These are phyloP conservation scores for Gobius niger DNA, from an alignment of 2,113 vertebrate genomes.

Conservation along the genomic window DNA sequence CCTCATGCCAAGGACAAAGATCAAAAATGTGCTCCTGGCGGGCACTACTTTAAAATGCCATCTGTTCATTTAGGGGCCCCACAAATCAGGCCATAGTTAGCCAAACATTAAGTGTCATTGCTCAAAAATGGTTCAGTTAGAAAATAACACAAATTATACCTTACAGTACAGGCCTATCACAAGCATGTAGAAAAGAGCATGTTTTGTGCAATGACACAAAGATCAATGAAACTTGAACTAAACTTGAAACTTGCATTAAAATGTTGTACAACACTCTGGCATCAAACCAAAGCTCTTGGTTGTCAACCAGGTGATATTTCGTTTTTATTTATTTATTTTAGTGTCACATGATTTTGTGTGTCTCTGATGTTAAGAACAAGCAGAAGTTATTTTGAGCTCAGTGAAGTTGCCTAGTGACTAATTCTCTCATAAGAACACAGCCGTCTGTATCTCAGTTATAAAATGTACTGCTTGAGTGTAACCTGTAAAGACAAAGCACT, in stretches of 20 bases:
- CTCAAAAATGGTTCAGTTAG: background rate
- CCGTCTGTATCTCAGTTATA: slow-evolving; percentile 23
- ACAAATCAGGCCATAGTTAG: background rate
- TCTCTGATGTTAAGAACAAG: slow-evolving; percentile 12
- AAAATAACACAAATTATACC: background rate
- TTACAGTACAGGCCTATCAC: background rate
- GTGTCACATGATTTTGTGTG: background rate
- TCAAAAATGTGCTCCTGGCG: slow-evolving; percentile 38
- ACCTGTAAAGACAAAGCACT: background rate
- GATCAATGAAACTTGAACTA: background rate
- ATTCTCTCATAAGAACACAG: slow-evolving; percentile 25
- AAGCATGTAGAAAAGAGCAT: background rate
- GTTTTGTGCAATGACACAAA: background rate
- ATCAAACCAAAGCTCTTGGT: background rate
- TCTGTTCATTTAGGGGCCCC: slow-evolving; percentile 16
- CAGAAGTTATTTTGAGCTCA: slow-evolving; percentile 19
- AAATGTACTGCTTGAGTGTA: background rate
- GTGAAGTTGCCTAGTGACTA: slow-evolving; percentile 37
- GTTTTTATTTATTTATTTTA: background rate
- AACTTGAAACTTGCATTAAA: background rate
- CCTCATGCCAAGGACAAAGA: slow-evolving; percentile 44
- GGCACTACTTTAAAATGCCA: slow-evolving; percentile 26
- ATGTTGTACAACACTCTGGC: background rate
- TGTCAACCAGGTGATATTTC: background rate
- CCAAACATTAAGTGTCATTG: background rate